Base-by-base conservation (phyloP, 2,113 vertebrate species). In the Megalops atlanticus region DNA sequence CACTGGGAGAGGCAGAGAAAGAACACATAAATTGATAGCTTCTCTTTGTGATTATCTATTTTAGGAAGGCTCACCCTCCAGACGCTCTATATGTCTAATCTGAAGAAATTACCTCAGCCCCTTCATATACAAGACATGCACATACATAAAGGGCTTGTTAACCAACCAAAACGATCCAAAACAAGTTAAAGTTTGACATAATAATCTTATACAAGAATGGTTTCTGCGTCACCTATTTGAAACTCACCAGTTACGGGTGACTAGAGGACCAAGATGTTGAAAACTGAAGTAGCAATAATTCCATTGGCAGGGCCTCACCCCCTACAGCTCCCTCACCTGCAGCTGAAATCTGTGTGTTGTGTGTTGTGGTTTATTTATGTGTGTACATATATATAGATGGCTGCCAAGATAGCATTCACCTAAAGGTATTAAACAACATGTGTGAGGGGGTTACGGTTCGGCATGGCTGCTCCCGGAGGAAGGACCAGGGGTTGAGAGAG, bases 351-450 rank as follows among this genome's bases (percentile, higher is more conserved):
- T 43, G 18, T 43, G 73, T 27, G 24, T 27, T 31, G 15, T 78
- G 39, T 71, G 40, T 47, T 39, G 36, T 12, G 43, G 39, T 35
- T 4, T 68, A 64, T 24, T 45, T 38, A 79, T 49, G 21, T 41
- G 74, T 70, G 74, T 77, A 47, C 40, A 2, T 41, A 35, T 78
- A 3, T 77, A 5, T 82, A 31, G 77, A 54, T 79, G 43, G 58
- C 58, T 31, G 58, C 58, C n/a, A 31, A 11, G 58, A 64, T 64
- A 64, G 31, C n/a, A 58, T 58, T 58, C 52, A 15, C 18, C 52
- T 4, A 31, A 31, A 21, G 27, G 58, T 64, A 27, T 64, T 64
- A n/a, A 64, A 31, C 58, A 31, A n/a, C 58, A 64, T 31, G 58
- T 41, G 72, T 38, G 71, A 73, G 16, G 71, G 18, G 33, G 43